Evolutionary conservation across 2,888 invertebrate genomes (phyloP).

Genomic region (Dromius quadrimaculatus): DNA sequence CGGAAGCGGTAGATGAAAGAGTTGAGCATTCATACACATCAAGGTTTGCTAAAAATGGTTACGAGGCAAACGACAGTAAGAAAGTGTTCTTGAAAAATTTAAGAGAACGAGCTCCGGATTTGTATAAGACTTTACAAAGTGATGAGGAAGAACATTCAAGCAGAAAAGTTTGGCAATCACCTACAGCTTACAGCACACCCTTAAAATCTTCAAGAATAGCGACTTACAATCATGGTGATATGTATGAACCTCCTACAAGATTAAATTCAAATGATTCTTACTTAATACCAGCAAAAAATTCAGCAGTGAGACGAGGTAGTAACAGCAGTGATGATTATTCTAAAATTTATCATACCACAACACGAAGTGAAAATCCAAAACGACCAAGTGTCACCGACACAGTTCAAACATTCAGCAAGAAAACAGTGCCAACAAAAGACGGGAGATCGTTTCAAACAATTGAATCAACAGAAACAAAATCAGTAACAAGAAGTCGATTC

Average conservation of each 20-base stretch:
- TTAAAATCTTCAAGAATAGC: slow-evolving; percentile 60
- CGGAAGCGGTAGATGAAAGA: slow-evolving; percentile 71
- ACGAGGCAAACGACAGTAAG: slow-evolving; percentile 72
- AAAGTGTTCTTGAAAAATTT: slow-evolving; percentile 78
- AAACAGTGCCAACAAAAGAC: slow-evolving; percentile 74
- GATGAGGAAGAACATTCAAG: slow-evolving; percentile 69
- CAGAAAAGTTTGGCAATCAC: slow-evolving; percentile 46
- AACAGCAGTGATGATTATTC: slow-evolving; percentile 79
- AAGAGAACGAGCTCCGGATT: slow-evolving; percentile 78
- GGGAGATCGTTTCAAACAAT: slow-evolving; percentile 77
- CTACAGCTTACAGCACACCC: slow-evolving; percentile 57
- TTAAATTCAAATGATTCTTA: slow-evolving; percentile 66
- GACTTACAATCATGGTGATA: slow-evolving; percentile 62
- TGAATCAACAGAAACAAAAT: slow-evolving; percentile 78
- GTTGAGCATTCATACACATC: slow-evolving; percentile 71
- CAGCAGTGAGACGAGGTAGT: slow-evolving; percentile 73
- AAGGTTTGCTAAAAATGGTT: slow-evolving; percentile 71
- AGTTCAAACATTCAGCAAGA: slow-evolving; percentile 77
- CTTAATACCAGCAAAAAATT: slow-evolving; percentile 60
- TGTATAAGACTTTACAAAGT: slow-evolving; percentile 78
- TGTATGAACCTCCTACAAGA: slow-evolving; percentile 66
- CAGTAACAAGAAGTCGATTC: slow-evolving; percentile 75
- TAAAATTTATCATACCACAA: slow-evolving; percentile 78
- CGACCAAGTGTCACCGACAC: slow-evolving; percentile 79
- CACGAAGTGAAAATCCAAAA: slow-evolving; percentile 75